Base-by-base conservation (phyloP, 2,113 vertebrate genomes). In the Hippocampus comes region DNA sequence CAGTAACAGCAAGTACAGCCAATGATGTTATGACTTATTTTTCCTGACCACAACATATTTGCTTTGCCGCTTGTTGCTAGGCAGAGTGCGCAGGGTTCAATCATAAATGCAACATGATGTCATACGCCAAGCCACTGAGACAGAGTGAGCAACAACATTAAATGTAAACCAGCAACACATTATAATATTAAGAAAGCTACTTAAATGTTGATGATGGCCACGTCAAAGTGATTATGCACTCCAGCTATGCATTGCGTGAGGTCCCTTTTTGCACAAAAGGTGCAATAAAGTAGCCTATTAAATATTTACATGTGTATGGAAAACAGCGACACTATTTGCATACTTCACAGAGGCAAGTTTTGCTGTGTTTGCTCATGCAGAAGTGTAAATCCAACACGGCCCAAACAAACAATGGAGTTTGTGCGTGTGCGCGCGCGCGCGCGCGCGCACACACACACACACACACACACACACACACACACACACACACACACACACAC, bases 271-370 rank as follows among this genome's bases (percentile, higher is more conserved):
- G 15, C 64, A 48, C 42, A 48, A 17, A 38, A 48, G n/a, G 64
- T 66, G 64, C 41, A 64, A 64, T 64, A 43, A 64, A 64, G 27
- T 42, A 23, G 63, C 6, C 10, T 2, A 66, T 66, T 25, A 66
- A 66, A 66, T 66, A 48, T 66, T 66, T 23, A 46, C 20, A 25
- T 7, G n/a, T 18, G 12, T 25, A 48, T 23, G 64, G n/a, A 14
- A 66, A 66, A 49, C 64, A 27, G 27, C 14, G 2, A 34, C 27
- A 18, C 14, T 10, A 66, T 66, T 66, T 27, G 64, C 64, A 66
- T 66, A 48, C 43, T 66, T 66, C 14, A 23, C 64, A 10, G 43
- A 7, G 6, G 23, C 23, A 27, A 66, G 42, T 27, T 61, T 30
- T 34, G 59, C 1, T 9, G 56, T 1, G 59, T 34, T 61, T 30